These are phyloP conservation scores for Herpailurus yagouaroundi DNA, from an alignment of 2,113 vertebrate genomes.

Conservation along the genomic window DNA sequence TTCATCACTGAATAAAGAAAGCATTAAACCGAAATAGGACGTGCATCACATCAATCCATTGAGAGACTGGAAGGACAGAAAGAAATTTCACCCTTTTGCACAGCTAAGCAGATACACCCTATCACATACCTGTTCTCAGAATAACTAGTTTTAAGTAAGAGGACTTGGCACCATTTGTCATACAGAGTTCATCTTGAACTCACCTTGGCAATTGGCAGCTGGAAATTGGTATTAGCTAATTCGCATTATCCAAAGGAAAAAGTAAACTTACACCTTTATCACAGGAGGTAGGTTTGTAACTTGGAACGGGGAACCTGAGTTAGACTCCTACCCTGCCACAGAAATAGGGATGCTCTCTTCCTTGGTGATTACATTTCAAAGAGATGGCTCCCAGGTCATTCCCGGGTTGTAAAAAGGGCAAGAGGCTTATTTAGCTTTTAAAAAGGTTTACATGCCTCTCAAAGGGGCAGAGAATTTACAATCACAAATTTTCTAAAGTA, in stretches of 20 bases:
- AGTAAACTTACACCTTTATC: neutral
- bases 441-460: neutral
- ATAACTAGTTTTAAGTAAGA: neutral
- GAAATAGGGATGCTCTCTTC: neutral
- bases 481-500: neutral
- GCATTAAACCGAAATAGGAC: neutral
- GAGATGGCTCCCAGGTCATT: neutral
- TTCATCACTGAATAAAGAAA: neutral
- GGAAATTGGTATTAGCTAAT: neutral
- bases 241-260: neutral
- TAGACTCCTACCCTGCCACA: neutral
- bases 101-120: neutral
- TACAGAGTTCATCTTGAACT: neutral
- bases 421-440: neutral
- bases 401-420: neutral
- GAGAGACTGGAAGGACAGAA: neutral
- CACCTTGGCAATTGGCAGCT: neutral
- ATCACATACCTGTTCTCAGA: neutral
- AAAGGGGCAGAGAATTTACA: slow-evolving; percentile 17
- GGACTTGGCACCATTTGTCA: neutral
- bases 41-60: neutral
- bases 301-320: neutral
- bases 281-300: neutral
- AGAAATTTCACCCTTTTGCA: neutral
- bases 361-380: slow-evolving; percentile 52